A percentile compares a stretch with the other conserved stretches of the same genome.
These are phyloP conservation scores for Puntigrus tetrazona DNA, from an alignment of 2,113 vertebrate species.

Conservation along the genomic window DNA sequence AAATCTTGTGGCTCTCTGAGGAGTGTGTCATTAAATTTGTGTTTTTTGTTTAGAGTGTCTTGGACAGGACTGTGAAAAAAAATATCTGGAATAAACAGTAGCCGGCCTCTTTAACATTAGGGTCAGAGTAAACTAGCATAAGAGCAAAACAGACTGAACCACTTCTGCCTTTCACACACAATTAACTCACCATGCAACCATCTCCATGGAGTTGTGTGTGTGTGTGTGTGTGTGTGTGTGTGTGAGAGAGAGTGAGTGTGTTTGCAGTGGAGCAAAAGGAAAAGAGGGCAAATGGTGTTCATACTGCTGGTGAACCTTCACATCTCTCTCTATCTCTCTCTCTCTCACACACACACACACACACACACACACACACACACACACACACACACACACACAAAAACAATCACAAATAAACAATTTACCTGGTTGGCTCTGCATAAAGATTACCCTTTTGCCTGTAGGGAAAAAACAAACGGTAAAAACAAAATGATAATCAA, in stretches of 20 bases:
- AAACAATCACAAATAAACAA: background rate
- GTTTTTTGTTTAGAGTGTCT: background rate
- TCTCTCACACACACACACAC: slow-evolving; percentile 47
- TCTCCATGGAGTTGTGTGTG: slow-evolving; percentile 33
- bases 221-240: background rate
- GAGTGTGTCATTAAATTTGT: background rate
- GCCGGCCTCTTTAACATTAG: background rate
- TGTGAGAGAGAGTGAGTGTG: background rate
- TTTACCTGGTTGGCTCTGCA: slow-evolving; percentile 71
- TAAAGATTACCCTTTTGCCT: slow-evolving; percentile 72
- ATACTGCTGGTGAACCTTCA: background rate
- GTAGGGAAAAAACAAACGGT: slow-evolving; percentile 44
- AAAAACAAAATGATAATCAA: background rate
- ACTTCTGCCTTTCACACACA: slow-evolving; percentile 42
- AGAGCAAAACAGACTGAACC: background rate
- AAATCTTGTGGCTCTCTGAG: background rate
- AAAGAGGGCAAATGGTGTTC: slow-evolving; percentile 9
- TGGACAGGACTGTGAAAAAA: background rate
- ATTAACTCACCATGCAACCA: slow-evolving; percentile 40
- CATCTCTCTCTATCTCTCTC: background rate
- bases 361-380: slow-evolving; percentile 40
- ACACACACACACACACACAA: slow-evolving; percentile 44
- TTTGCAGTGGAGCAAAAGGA: slow-evolving; percentile 8
- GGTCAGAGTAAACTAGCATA: slow-evolving; percentile 9
- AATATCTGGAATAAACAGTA: background rate